Conservation (phyloP, 2,888 invertebrate genomes). For the Adelphocoris suturalis region DNA sequence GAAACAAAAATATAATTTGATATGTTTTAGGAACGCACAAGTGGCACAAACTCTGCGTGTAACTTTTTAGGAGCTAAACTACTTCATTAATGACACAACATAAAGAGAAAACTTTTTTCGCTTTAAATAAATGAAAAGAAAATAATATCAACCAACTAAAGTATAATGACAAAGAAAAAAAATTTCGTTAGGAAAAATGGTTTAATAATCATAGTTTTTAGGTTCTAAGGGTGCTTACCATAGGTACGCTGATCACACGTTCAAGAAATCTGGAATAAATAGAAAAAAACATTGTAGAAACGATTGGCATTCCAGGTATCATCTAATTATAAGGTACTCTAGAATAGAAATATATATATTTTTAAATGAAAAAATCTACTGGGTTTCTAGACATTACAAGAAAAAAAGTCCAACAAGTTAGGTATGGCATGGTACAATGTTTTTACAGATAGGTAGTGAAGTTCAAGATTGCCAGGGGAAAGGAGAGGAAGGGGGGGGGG, state of each 20-base stretch:
- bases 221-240: constrained; percentile 38
- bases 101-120: background rate
- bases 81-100: background rate
- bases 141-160: constrained; percentile 15
- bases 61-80: background rate
- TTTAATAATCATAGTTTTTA: constrained; percentile 52
- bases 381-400: no score
- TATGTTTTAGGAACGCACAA: background rate
- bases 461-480: no score
- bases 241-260: constrained; percentile 13
- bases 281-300: background rate
- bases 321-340: no score
- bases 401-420: no score
- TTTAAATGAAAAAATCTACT: no score
- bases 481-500: no score
- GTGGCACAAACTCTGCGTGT: background rate
- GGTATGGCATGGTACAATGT: no score
- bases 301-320: no score
- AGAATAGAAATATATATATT: no score
- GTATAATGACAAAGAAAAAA: constrained; percentile 3
- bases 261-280: background rate
- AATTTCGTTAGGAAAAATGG: background rate
- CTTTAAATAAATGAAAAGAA: background rate
- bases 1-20: background rate
- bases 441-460: no score